Base-by-base conservation (phyloP, 2,888 invertebrate species). In the Papilio demoleus region DNA sequence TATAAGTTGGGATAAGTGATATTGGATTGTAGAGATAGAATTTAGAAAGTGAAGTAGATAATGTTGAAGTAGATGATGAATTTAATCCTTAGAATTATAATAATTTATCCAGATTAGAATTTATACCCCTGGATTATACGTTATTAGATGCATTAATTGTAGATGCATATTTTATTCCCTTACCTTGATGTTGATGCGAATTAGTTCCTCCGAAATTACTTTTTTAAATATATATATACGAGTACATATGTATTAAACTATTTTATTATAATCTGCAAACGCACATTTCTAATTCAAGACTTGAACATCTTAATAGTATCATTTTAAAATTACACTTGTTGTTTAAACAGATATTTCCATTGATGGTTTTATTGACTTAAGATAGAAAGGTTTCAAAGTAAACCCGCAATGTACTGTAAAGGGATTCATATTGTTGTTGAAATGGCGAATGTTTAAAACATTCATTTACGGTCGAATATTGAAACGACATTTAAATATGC, bases 201-300 rank as follows among this genome's bases (percentile, higher is more conserved):
- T 60, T 31, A 31, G 4, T 42, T 64, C 27, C 59, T 4, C 24
- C 38, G 38, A 1, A 36, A 27, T 59, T n/a, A 65, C 50, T 69
- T 59, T 36, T 22, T 59, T 67, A 19, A 19, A 6, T 31, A 27
- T 69, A 12, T 22, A 79, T 77, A 79, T 74, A 78, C 12, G 6
- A 31, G 0, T 38, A 38, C 4, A 14, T 71, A 78, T 75, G 73
- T 73, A 75, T 75, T 73, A 27, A 61, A 67, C 14, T 61, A n/a
- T n/a, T 59, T 77, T 73, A 45, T 75, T 77, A 72, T 76, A 77
- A 75, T 79, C 75, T 77, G 66, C 67, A 65, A 74, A 85, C 91
- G 91, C 91, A 92, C 91, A 91, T 80, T 88, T 89, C 85, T 84
- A 85, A 87, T 84, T 86, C 83, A 90, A 91, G 91, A 92, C 91